Base-by-base conservation (phyloP, 1,140 invertebrate species). In the Bombus affinis region DNA sequence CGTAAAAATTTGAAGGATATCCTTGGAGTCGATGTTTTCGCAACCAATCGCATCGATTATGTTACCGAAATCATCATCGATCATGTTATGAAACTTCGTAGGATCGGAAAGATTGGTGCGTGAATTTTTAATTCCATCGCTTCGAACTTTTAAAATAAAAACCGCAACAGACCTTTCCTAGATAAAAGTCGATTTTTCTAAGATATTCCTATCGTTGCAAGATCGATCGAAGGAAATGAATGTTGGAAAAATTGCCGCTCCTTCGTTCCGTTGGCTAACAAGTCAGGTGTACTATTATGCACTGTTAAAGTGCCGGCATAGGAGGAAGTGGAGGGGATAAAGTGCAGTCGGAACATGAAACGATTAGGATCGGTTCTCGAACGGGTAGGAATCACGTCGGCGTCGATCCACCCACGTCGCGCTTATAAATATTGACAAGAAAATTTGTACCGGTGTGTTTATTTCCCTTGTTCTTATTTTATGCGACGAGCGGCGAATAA, bases 351-450 rank as follows among this genome's bases (percentile, higher is more conserved):
- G 42, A 37, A 73, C 77, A 85, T 53, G 77, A 44, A 85, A 65
- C 77, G 83, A 85, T 85, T 83, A 86, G 83, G 57, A 68, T 81
- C 73, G 65, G n/a, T 53, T 39, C 59, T 62, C 28, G 47, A 42
- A 72, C 42, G 81, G 25, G 37, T 76, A 78, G 74, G 32, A 68
- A 77, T 70, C 74, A 74, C 65, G 62, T 53, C 15, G 44, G 81
- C 47, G 62, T 53, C 10, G 44, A 74, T 77, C 81, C 73, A 77
- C 81, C 81, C 74, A 83, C 81, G 81, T 83, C n/a, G 74, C 35
- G 35, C 81, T 83, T 83, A 83, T 83, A 83, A 83, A 77, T 83
- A 78, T 83, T 83, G 65, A 83, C 53, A 42, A 28, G 74, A 77
- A 77, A 83, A 77, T 77, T 68, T 83, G 81, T 77, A 77, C 35